Conservation (phyloP, 2,797 vertebrate species). For the Capromys pilorides region DNA sequence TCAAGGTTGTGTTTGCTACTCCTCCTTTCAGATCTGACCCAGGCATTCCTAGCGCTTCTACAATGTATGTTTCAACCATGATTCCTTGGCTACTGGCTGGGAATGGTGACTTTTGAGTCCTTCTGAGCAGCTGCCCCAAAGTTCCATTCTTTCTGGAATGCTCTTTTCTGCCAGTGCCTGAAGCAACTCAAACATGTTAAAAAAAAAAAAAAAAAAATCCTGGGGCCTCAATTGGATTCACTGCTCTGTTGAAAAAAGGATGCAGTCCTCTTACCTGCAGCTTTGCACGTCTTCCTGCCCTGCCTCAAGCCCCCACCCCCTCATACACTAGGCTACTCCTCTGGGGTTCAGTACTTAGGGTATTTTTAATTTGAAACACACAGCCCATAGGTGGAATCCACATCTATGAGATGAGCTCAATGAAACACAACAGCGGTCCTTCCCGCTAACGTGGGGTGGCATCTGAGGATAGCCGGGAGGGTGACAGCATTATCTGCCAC, state of each 20-base stretch:
- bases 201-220: not conserved
- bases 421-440: not conserved
- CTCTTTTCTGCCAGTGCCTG: not conserved
- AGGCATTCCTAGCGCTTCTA: not conserved
- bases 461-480: constrained; percentile 34
- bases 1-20: not conserved
- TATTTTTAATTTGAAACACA: not conserved
- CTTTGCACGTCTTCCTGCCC: not conserved
- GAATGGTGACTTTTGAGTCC: not conserved
- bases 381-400: not conserved
- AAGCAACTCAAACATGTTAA: not conserved
- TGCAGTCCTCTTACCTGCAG: not conserved
- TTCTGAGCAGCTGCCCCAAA: constrained; percentile 53
- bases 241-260: not conserved
- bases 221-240: not conserved
- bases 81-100: constrained; percentile 24
- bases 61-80: not conserved
- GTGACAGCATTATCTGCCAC: not conserved
- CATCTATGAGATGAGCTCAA: not conserved
- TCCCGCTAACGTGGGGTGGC: not conserved
- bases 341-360: not conserved
- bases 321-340: not conserved
- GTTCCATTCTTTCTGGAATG: constrained; percentile 34
- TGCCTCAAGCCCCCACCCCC: not conserved
- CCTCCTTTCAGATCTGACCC: not conserved